Conservation (phyloP, 2,888 invertebrate species). For the Troides helena region DNA sequence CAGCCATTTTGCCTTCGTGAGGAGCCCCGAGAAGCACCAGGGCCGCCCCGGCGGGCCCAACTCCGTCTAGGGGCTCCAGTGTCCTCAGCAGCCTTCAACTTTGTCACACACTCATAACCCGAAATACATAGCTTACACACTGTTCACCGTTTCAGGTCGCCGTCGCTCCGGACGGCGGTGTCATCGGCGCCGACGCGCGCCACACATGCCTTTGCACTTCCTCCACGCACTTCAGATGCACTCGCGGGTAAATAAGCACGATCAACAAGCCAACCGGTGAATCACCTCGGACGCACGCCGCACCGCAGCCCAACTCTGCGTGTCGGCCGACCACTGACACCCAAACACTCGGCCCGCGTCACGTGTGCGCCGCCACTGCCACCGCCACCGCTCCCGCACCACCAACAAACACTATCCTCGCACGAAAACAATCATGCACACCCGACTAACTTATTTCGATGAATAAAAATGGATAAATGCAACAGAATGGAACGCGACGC, state of each 20-base stretch:
- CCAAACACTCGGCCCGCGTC: slow-evolving; percentile 71
- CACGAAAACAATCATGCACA: slow-evolving; percentile 63
- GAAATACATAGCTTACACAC: slow-evolving; percentile 71
- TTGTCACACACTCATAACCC: slow-evolving; percentile 80
- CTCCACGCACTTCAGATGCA: slow-evolving; percentile 72
- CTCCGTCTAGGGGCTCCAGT: slow-evolving; percentile 83
- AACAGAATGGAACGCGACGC: slow-evolving; percentile 48
- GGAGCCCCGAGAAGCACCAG: slow-evolving; percentile 81
- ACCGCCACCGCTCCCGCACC: slow-evolving; percentile 53
- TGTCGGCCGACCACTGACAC: slow-evolving; percentile 69
- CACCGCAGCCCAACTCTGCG: slow-evolving; percentile 57
- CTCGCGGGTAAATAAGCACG: slow-evolving; percentile 77
- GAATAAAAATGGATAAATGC: slow-evolving; percentile 54
- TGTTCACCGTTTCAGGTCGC: slow-evolving; percentile 68
- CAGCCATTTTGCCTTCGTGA: slow-evolving; percentile 83
- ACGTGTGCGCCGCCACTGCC: slow-evolving; percentile 60
- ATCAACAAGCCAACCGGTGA: slow-evolving; percentile 72
- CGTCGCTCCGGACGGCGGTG: slow-evolving; percentile 66
- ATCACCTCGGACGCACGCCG: slow-evolving; percentile 68
- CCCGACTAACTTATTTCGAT: slow-evolving; percentile 50
- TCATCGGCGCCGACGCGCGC: slow-evolving; percentile 73
- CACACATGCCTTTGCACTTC: slow-evolving; percentile 77
- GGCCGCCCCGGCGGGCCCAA: slow-evolving; percentile 82
- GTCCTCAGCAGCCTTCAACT: slow-evolving; percentile 77
- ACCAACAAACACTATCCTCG: slow-evolving; percentile 55